phyloP scores from a whole-genome alignment of 2,888 invertebrate genomes.

The Chymomyza caudatula region DNA sequence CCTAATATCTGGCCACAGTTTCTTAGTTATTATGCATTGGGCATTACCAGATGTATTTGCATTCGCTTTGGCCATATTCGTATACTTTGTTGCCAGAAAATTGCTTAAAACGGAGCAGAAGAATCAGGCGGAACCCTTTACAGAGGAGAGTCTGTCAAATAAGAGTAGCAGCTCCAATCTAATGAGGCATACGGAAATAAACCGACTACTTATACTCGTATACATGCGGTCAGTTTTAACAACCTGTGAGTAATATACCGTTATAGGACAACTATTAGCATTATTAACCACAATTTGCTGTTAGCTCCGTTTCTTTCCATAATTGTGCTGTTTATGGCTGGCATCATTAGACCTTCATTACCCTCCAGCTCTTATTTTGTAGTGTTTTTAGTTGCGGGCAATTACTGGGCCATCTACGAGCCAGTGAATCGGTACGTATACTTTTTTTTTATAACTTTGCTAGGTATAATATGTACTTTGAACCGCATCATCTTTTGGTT shows the following conservation, averaged over 20 bases:
- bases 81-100: slow-evolving; percentile 25
- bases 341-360: slow-evolving; percentile 86
- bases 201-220: slow-evolving; percentile 43
- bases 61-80: slow-evolving; percentile 13
- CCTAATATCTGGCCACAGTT: slow-evolving; percentile 15
- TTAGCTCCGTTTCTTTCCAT: slow-evolving; percentile 52
- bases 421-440: slow-evolving; percentile 26
- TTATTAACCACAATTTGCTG: background rate
- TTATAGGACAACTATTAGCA: background rate
- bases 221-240: slow-evolving; percentile 45
- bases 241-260: slow-evolving; percentile 33
- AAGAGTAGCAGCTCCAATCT: background rate
- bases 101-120: slow-evolving; percentile 9
- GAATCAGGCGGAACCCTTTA: background rate
- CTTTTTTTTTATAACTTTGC: background rate
- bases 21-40: slow-evolving; percentile 37
- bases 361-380: slow-evolving; percentile 90
- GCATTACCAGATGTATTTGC: slow-evolving; percentile 42
- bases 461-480: too few species aligned
- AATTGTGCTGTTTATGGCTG: slow-evolving; percentile 43
- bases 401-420: slow-evolving; percentile 84
- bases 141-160: background rate
- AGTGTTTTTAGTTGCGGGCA: slow-evolving; percentile 87
- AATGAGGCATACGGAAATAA: slow-evolving; percentile 33
- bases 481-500: too few species aligned